Percentiles rank a stretch among this genome's conserved stretches.
phyloP scores from a whole-genome alignment of 2,113 vertebrate species.

The Cynocephalus volans region DNA sequence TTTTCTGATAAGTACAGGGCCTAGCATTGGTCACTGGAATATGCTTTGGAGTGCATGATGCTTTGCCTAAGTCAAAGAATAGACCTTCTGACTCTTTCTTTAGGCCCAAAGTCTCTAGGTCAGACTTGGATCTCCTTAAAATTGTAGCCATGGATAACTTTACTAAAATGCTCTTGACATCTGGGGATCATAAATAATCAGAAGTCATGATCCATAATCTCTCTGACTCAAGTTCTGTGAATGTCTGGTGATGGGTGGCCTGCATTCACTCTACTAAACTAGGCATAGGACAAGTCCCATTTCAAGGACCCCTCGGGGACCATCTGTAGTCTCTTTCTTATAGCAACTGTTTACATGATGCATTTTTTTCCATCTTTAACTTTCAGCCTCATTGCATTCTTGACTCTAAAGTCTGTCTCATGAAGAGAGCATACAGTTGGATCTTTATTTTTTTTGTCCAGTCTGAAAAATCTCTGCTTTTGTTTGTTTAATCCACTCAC shows the following conservation, averaged over 20 bases:
- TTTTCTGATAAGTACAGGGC: constrained; percentile 14
- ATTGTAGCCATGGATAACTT: background rate
- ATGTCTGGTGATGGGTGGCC: background rate
- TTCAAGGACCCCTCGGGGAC: background rate
- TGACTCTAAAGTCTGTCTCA: constrained; percentile 41
- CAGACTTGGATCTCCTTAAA: constrained; percentile 42
- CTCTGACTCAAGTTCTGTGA: background rate
- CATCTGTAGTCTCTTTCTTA: background rate
- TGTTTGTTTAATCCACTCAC: constrained; percentile 33
- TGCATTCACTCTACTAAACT: background rate
- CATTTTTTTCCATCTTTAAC: background rate
- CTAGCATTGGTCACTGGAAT: background rate
- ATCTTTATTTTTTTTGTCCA: background rate
- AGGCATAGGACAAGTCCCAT: background rate
- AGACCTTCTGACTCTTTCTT: constrained; percentile 20
- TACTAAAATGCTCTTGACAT: constrained; percentile 6
- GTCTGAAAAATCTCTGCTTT: background rate
- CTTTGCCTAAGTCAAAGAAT: background rate
- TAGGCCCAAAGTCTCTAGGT: constrained; percentile 1
- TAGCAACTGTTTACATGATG: background rate
- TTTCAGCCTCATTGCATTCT: background rate
- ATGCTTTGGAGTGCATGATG: background rate
- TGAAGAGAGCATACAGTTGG: background rate
- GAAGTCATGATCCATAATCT: constrained; percentile 18
- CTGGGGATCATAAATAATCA: background rate